Conservation (phyloP, 2,888 invertebrate genomes). For the Leptopilina syphax region DNA sequence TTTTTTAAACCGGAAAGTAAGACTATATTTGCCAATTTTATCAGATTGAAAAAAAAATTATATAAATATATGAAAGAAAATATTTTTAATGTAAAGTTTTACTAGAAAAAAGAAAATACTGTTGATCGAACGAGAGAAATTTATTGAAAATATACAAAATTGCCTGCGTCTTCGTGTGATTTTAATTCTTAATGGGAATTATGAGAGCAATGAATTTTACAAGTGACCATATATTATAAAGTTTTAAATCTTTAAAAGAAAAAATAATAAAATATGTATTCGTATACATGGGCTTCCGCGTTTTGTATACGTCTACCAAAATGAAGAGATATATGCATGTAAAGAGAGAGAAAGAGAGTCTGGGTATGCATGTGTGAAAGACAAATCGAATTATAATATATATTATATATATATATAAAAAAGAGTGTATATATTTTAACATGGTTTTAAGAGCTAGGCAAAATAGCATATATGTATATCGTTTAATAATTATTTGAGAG, state of each 20-base stretch:
- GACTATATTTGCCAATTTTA: slow-evolving; percentile 13
- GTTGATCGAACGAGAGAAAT: slow-evolving; percentile 4
- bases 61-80: neutral
- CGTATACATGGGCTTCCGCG: slow-evolving; percentile 38
- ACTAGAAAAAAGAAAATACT: neutral
- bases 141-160: slow-evolving; percentile 6
- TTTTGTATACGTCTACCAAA: slow-evolving; percentile 35
- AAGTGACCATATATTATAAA: slow-evolving; percentile 61
- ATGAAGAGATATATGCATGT: slow-evolving; percentile 35
- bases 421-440: slow-evolving; percentile 54
- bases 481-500: slow-evolving; percentile 50
- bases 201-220: slow-evolving; percentile 61
- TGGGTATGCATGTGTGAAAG: slow-evolving; percentile 47
- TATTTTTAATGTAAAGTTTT: slow-evolving; percentile 21
- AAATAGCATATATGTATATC: slow-evolving; percentile 39
- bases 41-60: neutral
- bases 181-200: slow-evolving; percentile 51
- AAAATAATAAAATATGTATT: slow-evolving; percentile 46
- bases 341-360: slow-evolving; percentile 51
- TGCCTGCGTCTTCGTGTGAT: slow-evolving; percentile 36
- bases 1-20: slow-evolving; percentile 7
- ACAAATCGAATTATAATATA: slow-evolving; percentile 55
- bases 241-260: slow-evolving; percentile 12
- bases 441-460: slow-evolving; percentile 28
- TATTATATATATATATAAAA: slow-evolving; percentile 54